A percentile compares a stretch with the other conserved stretches of the same genome.
Conservation (phyloP, 2,797 vertebrate species). For the Danio jaintianensis region DNA sequence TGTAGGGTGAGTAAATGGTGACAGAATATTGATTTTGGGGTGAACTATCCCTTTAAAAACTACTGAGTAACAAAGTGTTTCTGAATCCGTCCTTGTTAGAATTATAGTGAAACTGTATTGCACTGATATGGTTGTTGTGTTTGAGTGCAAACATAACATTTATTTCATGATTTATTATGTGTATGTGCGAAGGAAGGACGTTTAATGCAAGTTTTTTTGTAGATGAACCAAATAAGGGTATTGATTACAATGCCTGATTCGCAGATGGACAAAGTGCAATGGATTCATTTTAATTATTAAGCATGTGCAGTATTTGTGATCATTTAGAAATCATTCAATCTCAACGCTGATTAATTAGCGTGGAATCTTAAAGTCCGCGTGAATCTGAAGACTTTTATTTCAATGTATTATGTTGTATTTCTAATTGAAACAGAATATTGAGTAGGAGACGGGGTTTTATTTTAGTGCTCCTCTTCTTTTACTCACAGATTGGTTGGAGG, state of each 20-base stretch:
- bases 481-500: too few relatives aligned
- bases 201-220: slow-evolving; percentile 36
- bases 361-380: too few relatives aligned
- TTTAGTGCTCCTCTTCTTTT: too few relatives aligned
- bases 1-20: too few relatives aligned
- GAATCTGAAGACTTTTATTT: too few relatives aligned
- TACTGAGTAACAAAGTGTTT: slow-evolving; percentile 12
- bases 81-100: neutral
- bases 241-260: neutral
- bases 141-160: slow-evolving; percentile 6
- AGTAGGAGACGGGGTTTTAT: too few relatives aligned
- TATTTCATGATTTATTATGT: neutral
- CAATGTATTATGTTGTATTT: too few relatives aligned
- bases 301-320: slow-evolving; percentile 9
- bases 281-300: neutral
- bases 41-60: neutral
- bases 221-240: slow-evolving; percentile 27
- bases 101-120: neutral
- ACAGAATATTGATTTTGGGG: neutral
- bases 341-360: too few relatives aligned
- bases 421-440: too few relatives aligned
- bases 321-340: neutral
- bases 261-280: slow-evolving; percentile 53
- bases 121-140: slow-evolving; percentile 18
- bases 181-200: slow-evolving; percentile 25